phyloP scores from a whole-genome alignment of 2,113 vertebrate species.

The Pandion haliaetus region DNA sequence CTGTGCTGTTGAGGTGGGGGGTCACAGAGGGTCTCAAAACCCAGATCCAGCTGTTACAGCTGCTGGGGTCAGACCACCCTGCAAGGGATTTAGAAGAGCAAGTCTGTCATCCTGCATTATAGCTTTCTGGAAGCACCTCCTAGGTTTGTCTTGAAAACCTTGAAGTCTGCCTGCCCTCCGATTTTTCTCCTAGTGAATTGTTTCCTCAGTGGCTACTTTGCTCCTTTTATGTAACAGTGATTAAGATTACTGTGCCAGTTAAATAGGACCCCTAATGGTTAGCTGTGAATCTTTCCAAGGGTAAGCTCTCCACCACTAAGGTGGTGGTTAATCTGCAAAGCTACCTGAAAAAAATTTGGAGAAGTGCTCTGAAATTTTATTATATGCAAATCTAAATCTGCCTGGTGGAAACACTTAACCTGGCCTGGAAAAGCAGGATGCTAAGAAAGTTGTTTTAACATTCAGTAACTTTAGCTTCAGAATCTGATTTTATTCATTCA shows the following conservation, averaged over 20 bases:
- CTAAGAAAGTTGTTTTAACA: not conserved
- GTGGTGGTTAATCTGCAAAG: not conserved
- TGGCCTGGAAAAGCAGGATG: not conserved
- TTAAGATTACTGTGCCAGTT: not conserved
- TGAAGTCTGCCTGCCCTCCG: not conserved
- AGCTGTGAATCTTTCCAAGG: not conserved
- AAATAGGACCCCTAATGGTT: not conserved
- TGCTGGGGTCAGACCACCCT: not conserved
- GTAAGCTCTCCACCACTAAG: not conserved
- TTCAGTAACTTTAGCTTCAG: not conserved
- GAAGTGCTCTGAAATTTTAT: not conserved
- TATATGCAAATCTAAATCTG: not conserved
- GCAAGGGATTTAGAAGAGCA: not conserved
- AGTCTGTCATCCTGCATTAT: not conserved
- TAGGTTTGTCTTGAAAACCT: not conserved
- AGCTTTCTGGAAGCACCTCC: conserved; percentile 1
- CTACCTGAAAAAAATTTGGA: not conserved
- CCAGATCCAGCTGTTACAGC: conserved; percentile 45
- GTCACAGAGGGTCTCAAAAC: not conserved
- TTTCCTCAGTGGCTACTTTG: not conserved
- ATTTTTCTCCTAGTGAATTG: not conserved
- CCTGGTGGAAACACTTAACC: not conserved
- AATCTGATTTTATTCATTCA: not conserved
- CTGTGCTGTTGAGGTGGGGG: not conserved
- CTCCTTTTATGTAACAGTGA: not conserved